Evolutionary conservation across 1,140 invertebrate genomes (phyloP).

Genomic region (Diorhabda sublineata): DNA sequence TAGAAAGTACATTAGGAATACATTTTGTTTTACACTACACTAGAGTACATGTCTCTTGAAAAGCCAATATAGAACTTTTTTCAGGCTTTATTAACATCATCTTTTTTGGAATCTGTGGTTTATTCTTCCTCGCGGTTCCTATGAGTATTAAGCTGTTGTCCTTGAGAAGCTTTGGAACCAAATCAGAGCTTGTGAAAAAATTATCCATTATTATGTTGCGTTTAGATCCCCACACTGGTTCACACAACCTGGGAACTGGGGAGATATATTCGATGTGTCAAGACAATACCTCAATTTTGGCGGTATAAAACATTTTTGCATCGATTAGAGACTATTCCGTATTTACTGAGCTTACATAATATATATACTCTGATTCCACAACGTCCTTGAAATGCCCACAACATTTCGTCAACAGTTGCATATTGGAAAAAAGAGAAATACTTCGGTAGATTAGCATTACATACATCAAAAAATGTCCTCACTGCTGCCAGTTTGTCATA

Average conservation of each 20-base stretch:
- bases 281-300: constrained; percentile 24
- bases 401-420: not conserved
- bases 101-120: constrained; percentile 11
- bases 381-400: constrained; percentile 25
- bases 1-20: no score
- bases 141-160: constrained; percentile 13
- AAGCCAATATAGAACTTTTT: not conserved
- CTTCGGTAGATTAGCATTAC: not conserved
- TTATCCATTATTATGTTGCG: no score
- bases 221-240: constrained; percentile 13
- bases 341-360: constrained; percentile 24
- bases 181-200: not conserved
- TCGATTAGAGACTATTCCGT: constrained; percentile 25
- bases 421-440: constrained; percentile 21
- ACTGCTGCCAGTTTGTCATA: constrained; percentile 12
- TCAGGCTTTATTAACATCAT: not conserved
- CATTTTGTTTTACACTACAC: no score
- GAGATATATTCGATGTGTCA: constrained; percentile 14
- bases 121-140: constrained; percentile 21
- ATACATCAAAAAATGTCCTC: constrained; percentile 16
- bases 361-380: constrained; percentile 29
- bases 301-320: constrained; percentile 24
- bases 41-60: no score
- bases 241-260: constrained; percentile 10
- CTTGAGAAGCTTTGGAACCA: constrained; percentile 10